Evolutionary conservation across 1,140 invertebrate species (phyloP).

Genomic region (Aphaenogaster ashmeadi): DNA sequence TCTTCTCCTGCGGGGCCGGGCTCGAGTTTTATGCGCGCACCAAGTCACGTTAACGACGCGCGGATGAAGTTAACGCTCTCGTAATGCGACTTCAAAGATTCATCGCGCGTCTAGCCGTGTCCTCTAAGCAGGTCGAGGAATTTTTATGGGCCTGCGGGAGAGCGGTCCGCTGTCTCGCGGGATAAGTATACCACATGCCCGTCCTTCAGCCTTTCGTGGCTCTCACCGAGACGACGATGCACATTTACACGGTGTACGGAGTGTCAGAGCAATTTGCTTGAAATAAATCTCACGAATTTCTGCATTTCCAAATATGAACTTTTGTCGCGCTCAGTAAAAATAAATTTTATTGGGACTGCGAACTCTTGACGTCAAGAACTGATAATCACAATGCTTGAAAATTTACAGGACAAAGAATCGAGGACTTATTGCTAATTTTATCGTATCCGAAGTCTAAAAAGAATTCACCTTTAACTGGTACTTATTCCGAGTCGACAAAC

Average conservation of each 20-base stretch:
- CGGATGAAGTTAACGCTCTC: conserved; percentile 35
- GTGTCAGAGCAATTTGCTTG: background rate
- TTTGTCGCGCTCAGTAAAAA: background rate
- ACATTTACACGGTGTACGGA: background rate
- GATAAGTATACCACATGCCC: background rate
- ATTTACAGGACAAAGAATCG: background rate
- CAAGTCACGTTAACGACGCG: conserved; percentile 47
- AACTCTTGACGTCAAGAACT: background rate
- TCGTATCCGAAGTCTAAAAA: background rate
- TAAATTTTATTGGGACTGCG: background rate
- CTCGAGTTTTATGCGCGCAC: conserved; percentile 46
- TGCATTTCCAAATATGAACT: background rate
- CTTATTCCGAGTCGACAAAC: background rate
- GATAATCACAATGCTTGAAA: background rate
- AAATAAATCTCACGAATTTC: background rate
- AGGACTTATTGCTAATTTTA: background rate
- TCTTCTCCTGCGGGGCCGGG: conserved; percentile 1
- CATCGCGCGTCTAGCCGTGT: conserved; percentile 20
- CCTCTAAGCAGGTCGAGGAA: background rate
- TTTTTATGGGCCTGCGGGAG: conserved; percentile 29
- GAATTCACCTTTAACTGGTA: background rate
- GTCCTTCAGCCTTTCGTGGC: background rate
- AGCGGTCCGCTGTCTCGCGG: background rate
- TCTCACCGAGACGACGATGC: background rate
- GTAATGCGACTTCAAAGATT: conserved; percentile 58